Evolutionary conservation across 2,797 vertebrate species (phyloP).

Genomic region (Falco peregrinus): DNA sequence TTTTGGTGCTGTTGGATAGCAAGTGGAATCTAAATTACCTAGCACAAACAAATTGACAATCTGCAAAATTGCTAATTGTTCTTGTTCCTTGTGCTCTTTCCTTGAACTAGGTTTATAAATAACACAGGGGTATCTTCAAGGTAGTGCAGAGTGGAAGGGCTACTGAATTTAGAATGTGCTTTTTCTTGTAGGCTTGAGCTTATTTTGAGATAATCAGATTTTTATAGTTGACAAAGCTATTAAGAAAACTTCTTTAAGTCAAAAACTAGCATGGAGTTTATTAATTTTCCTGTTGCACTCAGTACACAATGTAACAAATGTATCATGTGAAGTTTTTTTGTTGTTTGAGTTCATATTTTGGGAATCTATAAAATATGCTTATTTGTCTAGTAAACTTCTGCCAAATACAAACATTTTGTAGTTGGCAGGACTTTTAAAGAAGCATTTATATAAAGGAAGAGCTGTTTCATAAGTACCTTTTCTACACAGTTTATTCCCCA

Average conservation of each 20-base stretch:
- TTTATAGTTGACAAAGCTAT: not conserved
- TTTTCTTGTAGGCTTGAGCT: not conserved
- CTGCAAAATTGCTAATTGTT: not conserved
- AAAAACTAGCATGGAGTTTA: not conserved
- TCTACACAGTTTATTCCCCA: slow-evolving; percentile 93
- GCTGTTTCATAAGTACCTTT: slow-evolving; percentile 26
- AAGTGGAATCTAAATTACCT: not conserved
- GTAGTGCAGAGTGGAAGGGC: not conserved
- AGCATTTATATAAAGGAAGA: not conserved
- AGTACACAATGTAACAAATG: not conserved
- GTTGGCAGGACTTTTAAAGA: not conserved
- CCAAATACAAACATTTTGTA: not conserved
- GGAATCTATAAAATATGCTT: not conserved
- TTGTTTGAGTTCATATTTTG: not conserved
- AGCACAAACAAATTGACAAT: not conserved
- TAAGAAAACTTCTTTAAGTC: not conserved
- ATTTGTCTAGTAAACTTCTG: not conserved
- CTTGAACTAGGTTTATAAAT: not conserved
- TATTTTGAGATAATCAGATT: not conserved
- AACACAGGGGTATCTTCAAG: not conserved
- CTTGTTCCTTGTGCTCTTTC: not conserved
- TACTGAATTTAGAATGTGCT: not conserved
- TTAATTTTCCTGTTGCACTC: not conserved
- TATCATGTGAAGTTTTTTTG: not conserved
- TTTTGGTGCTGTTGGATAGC: not conserved